Base-by-base conservation (phyloP, 1,140 invertebrate genomes). In the Lasioglossum baleicum region DNA sequence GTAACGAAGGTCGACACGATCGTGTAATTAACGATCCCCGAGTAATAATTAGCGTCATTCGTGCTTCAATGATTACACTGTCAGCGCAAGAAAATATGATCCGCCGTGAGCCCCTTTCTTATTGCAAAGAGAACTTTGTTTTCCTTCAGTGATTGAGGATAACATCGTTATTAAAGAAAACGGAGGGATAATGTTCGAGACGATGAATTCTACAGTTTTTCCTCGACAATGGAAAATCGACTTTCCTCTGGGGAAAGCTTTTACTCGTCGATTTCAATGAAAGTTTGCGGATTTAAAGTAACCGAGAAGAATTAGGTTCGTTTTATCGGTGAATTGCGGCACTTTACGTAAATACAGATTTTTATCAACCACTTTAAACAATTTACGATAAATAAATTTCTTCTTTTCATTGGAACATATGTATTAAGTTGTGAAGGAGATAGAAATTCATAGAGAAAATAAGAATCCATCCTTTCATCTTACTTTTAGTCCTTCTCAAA, bases 201-300 rank as follows among this genome's bases (percentile, higher is more conserved):
- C 4, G 22, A 15, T 7, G 2, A 10, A 40, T 61, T 61, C 40
- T 17, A 20, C 51, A 6, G 56, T 26, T 63, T 70, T 22, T 51
- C 35, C 22, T 56, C 15, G 40, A 74, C 73, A 80, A 66, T 20
- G 63, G 66, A 63, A 66, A 66, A 74, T 67, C 26, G 71, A 74
- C 40, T 48, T 60, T 60, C 2, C 10, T 6, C 17, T 61, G 56
- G 31, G 31, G 40, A n/a, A 20, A 35, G 10, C 42, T 11, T 44
- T 44, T 44, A 44, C 10, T 44, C 42, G 10, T 11, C 42, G 42
- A 8, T 11, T 44, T 44, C 42, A 44, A 44, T 44, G 42, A 44
- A 44, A 44, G 1, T 1, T 44, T 8, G 10, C 10, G 42, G 42
- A 8, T 11, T 44, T 44, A 44, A 10, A 11, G 42, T 11, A 44